Evolutionary conservation across 37 sponge, comb jelly and placozoan species (phyloP).

Genomic region (Aphrocallistes beatrix): DNA sequence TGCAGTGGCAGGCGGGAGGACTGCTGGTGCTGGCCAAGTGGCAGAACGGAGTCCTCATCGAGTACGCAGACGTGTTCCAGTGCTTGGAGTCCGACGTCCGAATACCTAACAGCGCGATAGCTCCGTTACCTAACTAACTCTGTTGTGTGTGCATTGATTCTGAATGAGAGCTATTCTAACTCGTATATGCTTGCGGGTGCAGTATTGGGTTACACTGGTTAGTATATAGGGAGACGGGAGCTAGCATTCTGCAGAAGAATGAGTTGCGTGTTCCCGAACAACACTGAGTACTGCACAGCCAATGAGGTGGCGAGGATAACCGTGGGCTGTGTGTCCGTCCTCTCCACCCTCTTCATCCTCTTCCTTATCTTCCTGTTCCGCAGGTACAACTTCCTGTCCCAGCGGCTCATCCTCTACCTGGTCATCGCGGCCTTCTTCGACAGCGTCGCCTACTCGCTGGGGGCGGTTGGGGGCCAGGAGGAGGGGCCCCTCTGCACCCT

Average conservation of each 20-base stretch:
- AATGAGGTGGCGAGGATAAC: slow-evolving; percentile 14
- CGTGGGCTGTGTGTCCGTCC: neutral
- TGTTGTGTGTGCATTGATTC: too few species aligned
- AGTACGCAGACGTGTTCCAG: neutral
- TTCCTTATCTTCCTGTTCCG: neutral
- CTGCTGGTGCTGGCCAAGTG: slow-evolving; percentile 11
- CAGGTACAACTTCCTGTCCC: neutral
- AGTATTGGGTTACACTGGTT: too few species aligned
- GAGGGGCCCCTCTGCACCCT: neutral
- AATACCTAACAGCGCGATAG: too few species aligned
- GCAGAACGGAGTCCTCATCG: neutral
- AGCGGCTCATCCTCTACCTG: slow-evolving; percentile 34
- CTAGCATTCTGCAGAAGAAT: too few species aligned
- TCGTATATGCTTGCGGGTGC: too few species aligned
- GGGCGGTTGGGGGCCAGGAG: neutral
- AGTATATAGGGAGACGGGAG: too few species aligned
- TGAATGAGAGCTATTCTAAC: too few species aligned
- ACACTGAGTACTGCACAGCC: neutral
- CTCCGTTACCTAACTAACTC: too few species aligned
- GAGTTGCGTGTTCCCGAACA: neutral
- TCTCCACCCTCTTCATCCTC: slow-evolving; percentile 20
- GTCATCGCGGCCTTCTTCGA: slow-evolving; percentile 5
- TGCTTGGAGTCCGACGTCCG: neutral
- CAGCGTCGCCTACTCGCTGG: slow-evolving; percentile 2
- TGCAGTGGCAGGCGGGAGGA: neutral